Evolutionary conservation across 2,888 invertebrate species (phyloP).

Genomic region (Timandra comae): DNA sequence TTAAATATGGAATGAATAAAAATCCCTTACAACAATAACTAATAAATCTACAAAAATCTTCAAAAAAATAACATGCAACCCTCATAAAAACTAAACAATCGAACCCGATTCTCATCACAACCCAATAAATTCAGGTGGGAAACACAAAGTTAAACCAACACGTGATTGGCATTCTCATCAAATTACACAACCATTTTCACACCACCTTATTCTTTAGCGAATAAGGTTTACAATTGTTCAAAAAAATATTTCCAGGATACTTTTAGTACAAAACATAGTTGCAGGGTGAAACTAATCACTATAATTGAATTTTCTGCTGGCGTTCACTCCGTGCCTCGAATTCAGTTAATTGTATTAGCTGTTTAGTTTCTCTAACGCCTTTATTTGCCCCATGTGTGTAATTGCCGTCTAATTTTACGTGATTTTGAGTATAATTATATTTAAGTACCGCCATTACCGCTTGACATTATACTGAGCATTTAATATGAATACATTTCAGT

Average conservation of each 20-base stretch:
- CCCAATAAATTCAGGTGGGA: slow-evolving; percentile 38
- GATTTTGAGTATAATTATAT: slow-evolving; percentile 22
- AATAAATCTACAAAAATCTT: not conserved
- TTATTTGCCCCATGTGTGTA: slow-evolving; percentile 45
- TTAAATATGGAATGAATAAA: not conserved
- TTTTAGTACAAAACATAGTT: slow-evolving; percentile 47
- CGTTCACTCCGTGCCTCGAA: slow-evolving; percentile 54
- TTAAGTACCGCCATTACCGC: not conserved
- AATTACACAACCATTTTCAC: slow-evolving; percentile 12
- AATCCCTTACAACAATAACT: not conserved
- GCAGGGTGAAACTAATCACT: slow-evolving; percentile 64
- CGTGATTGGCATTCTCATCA: slow-evolving; percentile 43
- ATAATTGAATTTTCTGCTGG: slow-evolving; percentile 64
- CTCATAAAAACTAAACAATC: slow-evolving; percentile 21
- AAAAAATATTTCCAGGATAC: slow-evolving; percentile 27
- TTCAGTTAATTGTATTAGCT: slow-evolving; percentile 57
- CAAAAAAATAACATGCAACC: not conserved
- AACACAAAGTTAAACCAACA: slow-evolving; percentile 37
- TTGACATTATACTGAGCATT: not conserved
- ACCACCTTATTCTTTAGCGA: slow-evolving; percentile 11
- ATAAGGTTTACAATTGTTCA: slow-evolving; percentile 28
- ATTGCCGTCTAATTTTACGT: slow-evolving; percentile 30
- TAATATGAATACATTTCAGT: too few relatives aligned
- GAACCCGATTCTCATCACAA: slow-evolving; percentile 32
- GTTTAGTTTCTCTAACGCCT: slow-evolving; percentile 48